Conservation (phyloP, 2,113 vertebrate species). For the Psilopsiagon aymara region DNA sequence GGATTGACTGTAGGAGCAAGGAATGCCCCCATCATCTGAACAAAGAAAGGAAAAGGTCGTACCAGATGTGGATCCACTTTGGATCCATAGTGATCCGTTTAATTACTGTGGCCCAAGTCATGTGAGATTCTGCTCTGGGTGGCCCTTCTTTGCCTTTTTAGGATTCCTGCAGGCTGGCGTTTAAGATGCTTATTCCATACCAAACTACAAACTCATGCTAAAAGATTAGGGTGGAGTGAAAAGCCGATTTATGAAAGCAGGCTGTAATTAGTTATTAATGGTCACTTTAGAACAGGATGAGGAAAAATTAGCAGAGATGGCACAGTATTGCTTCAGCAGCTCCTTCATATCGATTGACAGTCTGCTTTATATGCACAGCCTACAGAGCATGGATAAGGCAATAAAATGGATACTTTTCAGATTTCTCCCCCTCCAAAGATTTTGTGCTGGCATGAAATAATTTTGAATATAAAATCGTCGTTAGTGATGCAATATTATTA, state of each 20-base stretch:
- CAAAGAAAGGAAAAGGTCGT: background rate
- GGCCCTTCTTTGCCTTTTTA: background rate
- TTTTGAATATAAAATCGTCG: constrained; percentile 58
- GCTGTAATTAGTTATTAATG: background rate
- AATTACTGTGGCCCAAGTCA: background rate
- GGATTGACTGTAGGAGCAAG: background rate
- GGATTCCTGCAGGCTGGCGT: background rate
- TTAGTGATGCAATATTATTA: constrained; percentile 59
- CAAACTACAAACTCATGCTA: background rate
- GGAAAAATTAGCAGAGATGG: background rate
- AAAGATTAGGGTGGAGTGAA: background rate
- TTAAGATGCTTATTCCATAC: background rate
- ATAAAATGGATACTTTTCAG: constrained; percentile 50
- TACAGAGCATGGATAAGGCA: background rate
- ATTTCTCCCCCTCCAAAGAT: background rate
- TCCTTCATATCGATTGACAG: background rate
- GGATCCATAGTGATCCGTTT: background rate
- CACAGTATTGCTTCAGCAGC: background rate
- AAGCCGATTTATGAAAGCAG: background rate
- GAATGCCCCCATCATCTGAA: background rate
- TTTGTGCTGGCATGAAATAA: constrained; percentile 54
- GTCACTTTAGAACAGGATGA: background rate
- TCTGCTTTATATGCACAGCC: background rate
- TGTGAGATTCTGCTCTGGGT: background rate
- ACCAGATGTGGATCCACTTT: background rate